phyloP scores from a whole-genome alignment of 2,113 vertebrate species.

The Dipodomys stephensi region DNA sequence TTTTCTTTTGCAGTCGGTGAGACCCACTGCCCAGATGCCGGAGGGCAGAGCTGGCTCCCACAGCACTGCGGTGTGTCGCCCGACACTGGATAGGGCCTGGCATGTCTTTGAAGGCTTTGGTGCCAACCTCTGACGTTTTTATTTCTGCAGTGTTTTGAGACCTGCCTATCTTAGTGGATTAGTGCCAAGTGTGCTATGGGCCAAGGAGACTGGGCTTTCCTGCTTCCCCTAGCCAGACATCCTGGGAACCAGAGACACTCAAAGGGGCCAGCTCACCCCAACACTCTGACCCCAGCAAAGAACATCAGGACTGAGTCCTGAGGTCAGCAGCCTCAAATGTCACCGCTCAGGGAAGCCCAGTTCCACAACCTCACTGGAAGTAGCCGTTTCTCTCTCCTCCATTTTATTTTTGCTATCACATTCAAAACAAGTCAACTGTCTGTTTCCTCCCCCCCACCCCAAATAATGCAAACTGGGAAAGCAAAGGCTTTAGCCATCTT shows the following conservation, averaged over 20 bases:
- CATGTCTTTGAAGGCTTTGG: background rate
- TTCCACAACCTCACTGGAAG: background rate
- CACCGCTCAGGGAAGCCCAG: background rate
- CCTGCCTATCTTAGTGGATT: background rate
- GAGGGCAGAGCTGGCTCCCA: background rate
- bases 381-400: background rate
- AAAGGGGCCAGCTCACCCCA: background rate
- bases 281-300: background rate
- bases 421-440: background rate
- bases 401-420: slow-evolving; percentile 8
- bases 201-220: background rate
- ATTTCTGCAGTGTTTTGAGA: background rate
- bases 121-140: too few species aligned
- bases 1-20: background rate
- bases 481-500: background rate
- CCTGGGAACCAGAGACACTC: background rate
- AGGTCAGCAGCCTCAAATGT: background rate
- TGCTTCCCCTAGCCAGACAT: background rate
- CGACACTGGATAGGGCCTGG: too few species aligned
- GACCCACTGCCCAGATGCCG: background rate
- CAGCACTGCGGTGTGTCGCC: background rate
- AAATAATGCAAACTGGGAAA: background rate
- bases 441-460: background rate
- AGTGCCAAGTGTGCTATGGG: background rate
- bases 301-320: background rate